Evolutionary conservation across 1,140 invertebrate genomes (phyloP).

Genomic region (Macrocentrus cingulum): DNA sequence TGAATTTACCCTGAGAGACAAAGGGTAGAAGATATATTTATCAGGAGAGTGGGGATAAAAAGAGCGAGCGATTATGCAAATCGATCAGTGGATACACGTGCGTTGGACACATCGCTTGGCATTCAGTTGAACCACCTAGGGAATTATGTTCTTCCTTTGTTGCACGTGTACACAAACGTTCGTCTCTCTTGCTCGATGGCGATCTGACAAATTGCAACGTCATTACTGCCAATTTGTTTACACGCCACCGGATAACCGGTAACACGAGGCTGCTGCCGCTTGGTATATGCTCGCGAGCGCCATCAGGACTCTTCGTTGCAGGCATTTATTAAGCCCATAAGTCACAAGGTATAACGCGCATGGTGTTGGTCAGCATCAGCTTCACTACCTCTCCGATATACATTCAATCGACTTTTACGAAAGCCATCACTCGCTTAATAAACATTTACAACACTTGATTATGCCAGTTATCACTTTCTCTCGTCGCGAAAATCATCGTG

Average conservation of each 20-base stretch:
- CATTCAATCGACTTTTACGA: too few relatives aligned
- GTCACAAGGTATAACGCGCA: constrained; percentile 8
- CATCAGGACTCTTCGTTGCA: constrained; percentile 6
- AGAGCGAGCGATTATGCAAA: constrained; percentile 12
- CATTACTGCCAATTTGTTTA: constrained; percentile 57
- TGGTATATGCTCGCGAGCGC: constrained; percentile 17
- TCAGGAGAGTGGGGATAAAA: too few relatives aligned
- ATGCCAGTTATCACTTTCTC: neutral
- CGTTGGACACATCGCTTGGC: constrained; percentile 16
- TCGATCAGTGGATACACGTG: constrained; percentile 19
- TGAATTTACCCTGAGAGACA: too few relatives aligned
- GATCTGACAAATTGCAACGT: constrained; percentile 54
- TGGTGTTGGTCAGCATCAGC: neutral
- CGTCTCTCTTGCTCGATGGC: constrained; percentile 21
- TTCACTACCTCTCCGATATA: too few relatives aligned
- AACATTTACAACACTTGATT: neutral
- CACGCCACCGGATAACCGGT: constrained; percentile 45
- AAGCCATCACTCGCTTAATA: neutral
- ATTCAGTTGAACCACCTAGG: constrained; percentile 16
- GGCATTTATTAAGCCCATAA: constrained; percentile 14
- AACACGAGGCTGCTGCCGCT: constrained; percentile 34
- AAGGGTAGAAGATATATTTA: too few relatives aligned
- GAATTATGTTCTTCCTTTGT: constrained; percentile 11
- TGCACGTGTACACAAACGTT: constrained; percentile 7
- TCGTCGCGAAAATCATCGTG: constrained; percentile 6